Conservation (phyloP, 2,113 vertebrate genomes). For the Aepyceros melampus region DNA sequence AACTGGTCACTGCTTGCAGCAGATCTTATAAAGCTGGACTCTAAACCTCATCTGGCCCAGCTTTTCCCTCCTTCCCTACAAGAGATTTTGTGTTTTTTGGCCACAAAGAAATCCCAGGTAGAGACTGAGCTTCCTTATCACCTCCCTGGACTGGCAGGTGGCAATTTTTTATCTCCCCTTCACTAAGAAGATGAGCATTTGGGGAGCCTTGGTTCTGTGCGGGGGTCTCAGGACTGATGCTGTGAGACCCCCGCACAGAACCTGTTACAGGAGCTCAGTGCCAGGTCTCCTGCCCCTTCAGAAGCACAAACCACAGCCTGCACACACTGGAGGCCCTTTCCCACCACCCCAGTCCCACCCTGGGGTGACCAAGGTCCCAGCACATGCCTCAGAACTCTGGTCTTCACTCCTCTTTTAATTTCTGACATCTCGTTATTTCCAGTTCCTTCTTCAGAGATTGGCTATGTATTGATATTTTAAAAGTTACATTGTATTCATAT, state of each 20-base stretch:
- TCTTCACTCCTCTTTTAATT: background rate
- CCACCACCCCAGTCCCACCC: background rate
- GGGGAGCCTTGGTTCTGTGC: background rate
- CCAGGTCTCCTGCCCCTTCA: background rate
- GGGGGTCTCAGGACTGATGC: background rate
- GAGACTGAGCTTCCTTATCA: background rate
- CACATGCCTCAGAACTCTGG: background rate
- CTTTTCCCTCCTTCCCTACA: background rate
- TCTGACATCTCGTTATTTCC: slow-evolving; percentile 12
- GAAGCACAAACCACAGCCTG: background rate
- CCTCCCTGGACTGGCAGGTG: background rate
- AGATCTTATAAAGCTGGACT: background rate
- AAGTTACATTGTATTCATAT: background rate
- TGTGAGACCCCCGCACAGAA: background rate
- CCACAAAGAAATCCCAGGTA: background rate
- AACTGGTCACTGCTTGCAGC: background rate
- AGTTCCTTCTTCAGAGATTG: background rate
- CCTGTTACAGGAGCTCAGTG: background rate
- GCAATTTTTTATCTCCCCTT: background rate
- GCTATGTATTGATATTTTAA: background rate
- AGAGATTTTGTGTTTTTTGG: background rate
- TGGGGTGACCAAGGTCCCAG: background rate
- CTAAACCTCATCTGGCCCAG: background rate
- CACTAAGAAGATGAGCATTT: background rate
- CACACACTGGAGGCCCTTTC: background rate